phyloP scores from a whole-genome alignment of 2,888 invertebrate genomes.

The Galerucella pusilla region DNA sequence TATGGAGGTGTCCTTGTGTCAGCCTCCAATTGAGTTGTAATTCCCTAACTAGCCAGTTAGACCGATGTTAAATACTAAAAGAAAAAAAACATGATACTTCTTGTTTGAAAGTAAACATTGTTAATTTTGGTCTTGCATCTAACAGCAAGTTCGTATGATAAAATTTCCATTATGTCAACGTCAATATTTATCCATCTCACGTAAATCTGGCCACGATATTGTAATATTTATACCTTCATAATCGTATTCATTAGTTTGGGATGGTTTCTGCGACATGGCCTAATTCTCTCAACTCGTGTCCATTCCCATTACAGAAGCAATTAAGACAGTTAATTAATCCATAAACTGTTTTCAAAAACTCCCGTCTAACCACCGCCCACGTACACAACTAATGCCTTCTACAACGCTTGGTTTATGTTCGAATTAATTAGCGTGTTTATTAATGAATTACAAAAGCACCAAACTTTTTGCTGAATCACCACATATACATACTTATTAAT shows the following conservation, averaged over 20 bases:
- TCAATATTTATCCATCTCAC: background rate
- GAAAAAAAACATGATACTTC: too few relatives aligned
- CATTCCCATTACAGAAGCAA: slow-evolving; percentile 4
- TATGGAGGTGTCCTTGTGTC: too few relatives aligned
- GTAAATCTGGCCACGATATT: background rate
- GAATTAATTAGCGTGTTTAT: background rate
- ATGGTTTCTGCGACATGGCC: slow-evolving; percentile 3
- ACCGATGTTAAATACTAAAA: too few relatives aligned
- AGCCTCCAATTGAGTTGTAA: too few relatives aligned
- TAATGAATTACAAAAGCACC: background rate
- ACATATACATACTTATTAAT: background rate
- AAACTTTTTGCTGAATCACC: background rate
- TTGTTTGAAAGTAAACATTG: too few relatives aligned
- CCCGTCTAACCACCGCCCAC: background rate
- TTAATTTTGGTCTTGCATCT: too few relatives aligned
- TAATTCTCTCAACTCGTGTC: slow-evolving; percentile 1
- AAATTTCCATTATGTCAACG: background rate
- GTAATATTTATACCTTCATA: background rate
- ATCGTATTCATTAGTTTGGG: background rate
- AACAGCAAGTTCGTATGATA: too few relatives aligned
- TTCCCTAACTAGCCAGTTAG: too few relatives aligned
- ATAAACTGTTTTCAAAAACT: slow-evolving; percentile 5
- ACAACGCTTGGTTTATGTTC: background rate
- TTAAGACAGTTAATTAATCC: slow-evolving; percentile 6
- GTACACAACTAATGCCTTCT: background rate